Percentiles rank a stretch among this genome's conserved stretches.
phyloP scores from a whole-genome alignment of 2,113 vertebrate genomes.

The Poicephalus meyeri region DNA sequence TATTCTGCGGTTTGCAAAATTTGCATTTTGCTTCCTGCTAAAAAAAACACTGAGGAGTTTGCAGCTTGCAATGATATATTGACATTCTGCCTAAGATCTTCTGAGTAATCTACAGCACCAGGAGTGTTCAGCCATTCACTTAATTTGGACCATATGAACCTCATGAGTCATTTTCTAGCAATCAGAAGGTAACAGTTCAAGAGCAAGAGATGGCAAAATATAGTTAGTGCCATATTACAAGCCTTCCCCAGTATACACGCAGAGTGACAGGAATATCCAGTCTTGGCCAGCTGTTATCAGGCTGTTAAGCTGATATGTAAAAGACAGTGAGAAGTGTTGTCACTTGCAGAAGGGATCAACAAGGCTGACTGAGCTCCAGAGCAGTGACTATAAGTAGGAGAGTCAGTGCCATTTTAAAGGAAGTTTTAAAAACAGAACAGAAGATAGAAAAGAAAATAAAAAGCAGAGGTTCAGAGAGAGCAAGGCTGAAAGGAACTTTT shows the following conservation, averaged over 20 bases:
- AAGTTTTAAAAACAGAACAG: neutral
- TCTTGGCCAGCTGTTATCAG: slow-evolving; percentile 43
- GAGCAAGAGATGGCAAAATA: neutral
- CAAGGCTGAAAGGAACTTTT: neutral
- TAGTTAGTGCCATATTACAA: neutral
- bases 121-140: fast-evolving
- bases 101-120: neutral
- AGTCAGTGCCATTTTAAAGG: neutral
- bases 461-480: neutral
- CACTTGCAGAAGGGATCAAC: slow-evolving; percentile 47
- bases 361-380: neutral
- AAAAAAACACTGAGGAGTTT: neutral
- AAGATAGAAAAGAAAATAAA: neutral
- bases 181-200: neutral
- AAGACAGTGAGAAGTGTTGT: slow-evolving; percentile 61
- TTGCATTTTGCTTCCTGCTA: neutral
- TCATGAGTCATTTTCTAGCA: neutral
- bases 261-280: slow-evolving; percentile 24
- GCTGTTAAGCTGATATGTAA: slow-evolving; percentile 44
- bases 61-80: neutral
- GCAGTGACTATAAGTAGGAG: neutral
- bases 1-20: neutral
- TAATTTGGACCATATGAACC: neutral
- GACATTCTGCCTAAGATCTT: neutral
- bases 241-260: neutral